phyloP scores from a whole-genome alignment of 2,888 invertebrate species.

The Metellina segmentata region DNA sequence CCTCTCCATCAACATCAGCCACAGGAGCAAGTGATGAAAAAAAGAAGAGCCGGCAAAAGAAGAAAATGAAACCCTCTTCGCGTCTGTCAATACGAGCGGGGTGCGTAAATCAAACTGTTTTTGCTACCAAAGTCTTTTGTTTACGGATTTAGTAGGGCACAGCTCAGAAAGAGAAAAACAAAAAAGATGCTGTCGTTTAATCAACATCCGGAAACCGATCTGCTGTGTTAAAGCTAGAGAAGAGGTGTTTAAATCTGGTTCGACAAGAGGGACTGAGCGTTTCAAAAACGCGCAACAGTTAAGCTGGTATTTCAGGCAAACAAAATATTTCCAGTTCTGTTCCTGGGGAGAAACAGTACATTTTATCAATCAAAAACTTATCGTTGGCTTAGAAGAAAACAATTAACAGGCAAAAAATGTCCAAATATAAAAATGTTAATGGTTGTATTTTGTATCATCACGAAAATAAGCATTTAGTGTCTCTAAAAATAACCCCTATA shows the following conservation, averaged over 20 bases:
- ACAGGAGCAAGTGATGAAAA: constrained; percentile 47
- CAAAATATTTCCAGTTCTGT: not conserved
- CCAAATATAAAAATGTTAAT: no score
- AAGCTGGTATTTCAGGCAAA: not conserved
- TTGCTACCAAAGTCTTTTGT: constrained; percentile 45
- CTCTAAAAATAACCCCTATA: no score
- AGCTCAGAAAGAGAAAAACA: constrained; percentile 5
- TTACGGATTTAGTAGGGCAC: constrained; percentile 36
- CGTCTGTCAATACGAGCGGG: constrained; percentile 55
- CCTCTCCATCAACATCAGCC: constrained; percentile 62
- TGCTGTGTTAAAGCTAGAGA: not conserved
- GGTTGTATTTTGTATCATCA: no score
- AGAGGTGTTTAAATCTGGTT: not conserved
- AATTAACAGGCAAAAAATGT: no score
- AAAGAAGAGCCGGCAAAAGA: constrained; percentile 33
- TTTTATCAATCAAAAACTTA: no score
- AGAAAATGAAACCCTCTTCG: constrained; percentile 18
- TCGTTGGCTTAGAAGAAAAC: no score
- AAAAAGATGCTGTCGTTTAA: constrained; percentile 15
- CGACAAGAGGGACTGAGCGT: not conserved
- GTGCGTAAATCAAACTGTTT: constrained; percentile 59
- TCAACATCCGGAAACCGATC: constrained; percentile 29
- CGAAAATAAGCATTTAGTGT: no score
- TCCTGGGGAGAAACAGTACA: not conserved
- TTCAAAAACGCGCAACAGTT: not conserved